phyloP scores from a whole-genome alignment of 2,888 invertebrate genomes.

The Aelia acuminata region DNA sequence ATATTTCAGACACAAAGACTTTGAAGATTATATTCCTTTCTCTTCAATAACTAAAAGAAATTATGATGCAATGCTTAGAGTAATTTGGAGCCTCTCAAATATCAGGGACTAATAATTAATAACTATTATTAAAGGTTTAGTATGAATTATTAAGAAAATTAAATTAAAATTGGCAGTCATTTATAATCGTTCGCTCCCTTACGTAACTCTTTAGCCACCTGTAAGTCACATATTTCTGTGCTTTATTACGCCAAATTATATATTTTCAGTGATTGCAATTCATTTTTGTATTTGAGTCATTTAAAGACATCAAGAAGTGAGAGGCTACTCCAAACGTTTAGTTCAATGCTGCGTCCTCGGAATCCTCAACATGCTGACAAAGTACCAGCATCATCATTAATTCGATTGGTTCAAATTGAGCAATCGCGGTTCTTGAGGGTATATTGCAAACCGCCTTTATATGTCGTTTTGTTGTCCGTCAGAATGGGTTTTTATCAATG shows the following conservation, averaged over 20 bases:
- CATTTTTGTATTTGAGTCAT: not conserved
- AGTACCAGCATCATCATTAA: constrained; percentile 22
- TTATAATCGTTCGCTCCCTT: not conserved
- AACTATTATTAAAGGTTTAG: not conserved
- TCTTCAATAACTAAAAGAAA: not conserved
- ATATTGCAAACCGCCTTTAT: constrained; percentile 17
- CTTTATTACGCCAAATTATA: not conserved
- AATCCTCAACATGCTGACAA: not conserved
- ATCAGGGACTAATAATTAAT: not conserved
- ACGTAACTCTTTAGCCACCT: not conserved
- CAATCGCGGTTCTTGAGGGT: not conserved
- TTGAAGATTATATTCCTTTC: no score
- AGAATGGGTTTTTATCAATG: not conserved
- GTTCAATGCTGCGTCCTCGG: constrained; percentile 2
- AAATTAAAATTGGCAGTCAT: not conserved
- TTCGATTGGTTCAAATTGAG: constrained; percentile 1
- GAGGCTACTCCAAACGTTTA: not conserved
- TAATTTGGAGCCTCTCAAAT: no score
- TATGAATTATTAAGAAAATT: not conserved
- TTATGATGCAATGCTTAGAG: not conserved
- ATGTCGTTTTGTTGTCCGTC: not conserved
- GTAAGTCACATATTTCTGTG: not conserved
- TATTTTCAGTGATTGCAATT: not conserved
- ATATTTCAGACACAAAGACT: no score
- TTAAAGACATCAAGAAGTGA: constrained; percentile 6